These are phyloP conservation scores for Sceliomorpha sp. DNA, from an alignment of 2,888 invertebrate genomes.

Conservation along the genomic window DNA sequence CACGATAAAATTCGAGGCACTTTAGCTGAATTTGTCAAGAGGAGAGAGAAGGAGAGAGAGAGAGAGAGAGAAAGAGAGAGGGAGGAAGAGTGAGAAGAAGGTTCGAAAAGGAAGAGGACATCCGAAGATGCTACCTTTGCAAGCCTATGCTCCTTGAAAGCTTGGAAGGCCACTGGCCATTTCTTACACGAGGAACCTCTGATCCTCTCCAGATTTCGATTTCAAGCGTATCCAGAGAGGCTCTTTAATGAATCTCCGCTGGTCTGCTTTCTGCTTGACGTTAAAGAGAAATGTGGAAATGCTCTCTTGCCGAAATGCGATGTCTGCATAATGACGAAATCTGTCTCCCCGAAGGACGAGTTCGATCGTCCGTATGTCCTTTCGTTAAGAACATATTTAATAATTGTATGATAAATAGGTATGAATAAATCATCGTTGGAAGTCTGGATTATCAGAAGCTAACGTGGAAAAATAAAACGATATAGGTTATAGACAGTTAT, in stretches of 20 bases:
- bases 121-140: neutral
- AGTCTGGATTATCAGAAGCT: no score
- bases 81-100: neutral
- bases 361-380: slow-evolving; percentile 25
- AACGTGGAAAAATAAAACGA: no score
- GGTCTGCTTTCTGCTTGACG: slow-evolving; percentile 13
- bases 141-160: slow-evolving; percentile 1
- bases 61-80: no score
- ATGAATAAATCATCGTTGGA: no score
- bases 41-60: neutral
- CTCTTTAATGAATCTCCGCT: slow-evolving; percentile 22
- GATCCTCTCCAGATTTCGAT: slow-evolving; percentile 18
- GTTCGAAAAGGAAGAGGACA: neutral
- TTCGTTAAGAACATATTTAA: slow-evolving; percentile 27
- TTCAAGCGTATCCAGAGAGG: slow-evolving; percentile 5
- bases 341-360: slow-evolving; percentile 20
- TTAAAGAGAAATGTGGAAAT: slow-evolving; percentile 26
- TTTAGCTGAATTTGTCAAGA: slow-evolving; percentile 8
- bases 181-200: slow-evolving; percentile 1
- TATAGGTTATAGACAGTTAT: no score
- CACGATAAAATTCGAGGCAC: neutral
- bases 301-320: slow-evolving; percentile 20
- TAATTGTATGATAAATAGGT: slow-evolving; percentile 34
- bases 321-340: slow-evolving; percentile 40
- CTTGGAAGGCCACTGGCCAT: neutral